Evolutionary conservation across 2,888 invertebrate genomes (phyloP), one percentile per base, ranked within the genome.

Genomic region (Polietes domitor): DNA sequence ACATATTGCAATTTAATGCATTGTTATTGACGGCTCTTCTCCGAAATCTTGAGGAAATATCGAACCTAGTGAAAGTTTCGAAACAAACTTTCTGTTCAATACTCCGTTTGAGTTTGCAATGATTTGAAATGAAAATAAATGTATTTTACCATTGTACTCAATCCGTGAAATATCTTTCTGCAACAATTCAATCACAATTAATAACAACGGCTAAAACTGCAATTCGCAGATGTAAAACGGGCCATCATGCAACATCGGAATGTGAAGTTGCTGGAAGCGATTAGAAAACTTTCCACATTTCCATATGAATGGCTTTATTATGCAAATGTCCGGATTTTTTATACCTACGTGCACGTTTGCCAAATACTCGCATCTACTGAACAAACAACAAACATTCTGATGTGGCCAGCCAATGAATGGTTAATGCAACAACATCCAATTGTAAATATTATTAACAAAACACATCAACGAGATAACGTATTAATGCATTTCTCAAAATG

Each of bases 271-370:
- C 32, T 58, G 77, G 65, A 81, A 81, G 73, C 79, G 80, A 81
- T 79, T 84, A 80, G 78, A 73, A 84, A 84, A 79, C 83, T 84
- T 81, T 84, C 84, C 81, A 76, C 80, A 78, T 81, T 84, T 78
- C 55, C 72, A 81, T 80, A 76, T 84, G 81, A 81, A 84, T 84
- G 72, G 80, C 81, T 75, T 81, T 84, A 84, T 80, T 84, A 84
- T 84, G 83, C 80, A 84, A 84, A 84, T 83, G n/a, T 61, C 61
- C n/a, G 61, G 12, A 61, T 61, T 61, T 61, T 28, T 61, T 28
- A 10, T 2, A 41, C 15, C n/a, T n/a, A 47, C 24, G 61, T 28
- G 26, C 58, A 58, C 26, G 28, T 32, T 61, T 21, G 28, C 61
- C 61, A 55, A 55, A 55, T 55, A 55, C 21, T 21, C 24, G 21